Base-by-base conservation (phyloP, 2,888 invertebrate species). In the Eristalis intricaria region DNA sequence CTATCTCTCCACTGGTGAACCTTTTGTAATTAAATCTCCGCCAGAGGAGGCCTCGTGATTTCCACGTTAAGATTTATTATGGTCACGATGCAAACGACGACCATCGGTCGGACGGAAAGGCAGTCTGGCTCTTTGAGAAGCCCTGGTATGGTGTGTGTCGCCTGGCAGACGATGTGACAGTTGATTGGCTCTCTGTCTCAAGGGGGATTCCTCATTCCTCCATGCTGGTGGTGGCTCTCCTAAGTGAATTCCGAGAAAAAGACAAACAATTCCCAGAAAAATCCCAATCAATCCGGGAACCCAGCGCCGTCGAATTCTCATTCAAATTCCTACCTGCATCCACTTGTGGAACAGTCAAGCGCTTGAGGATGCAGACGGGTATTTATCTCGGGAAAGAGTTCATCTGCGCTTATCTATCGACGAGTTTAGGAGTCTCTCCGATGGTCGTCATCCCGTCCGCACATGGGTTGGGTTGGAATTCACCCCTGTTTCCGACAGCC, bases 1-100 rank as follows among this genome's bases (percentile, higher is more conserved):
- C 70, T 66, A 74, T 86, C 78, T 71, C 61, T 61, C 43, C n/a
- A 73, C 60, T 74, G 74, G 83, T 84, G 84, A 84, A 84, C 87
- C 87, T 84, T 87, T 84, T 87, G 87, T 87, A 87, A 87, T 84
- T 79, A 87, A 87, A 87, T 87, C 84, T 79, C 65, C 71, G 43
- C 56, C 64, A 69, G 60, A 19, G 86, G 78, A 83, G 74, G 70
- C 60, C 79, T 87, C 71, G 79, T 83, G 83, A 86, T 78, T 86
- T 86, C 83, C 78, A 22, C 75, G 87, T 84, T 84, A 73, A 84
- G 84, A 87, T 87, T 87, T 84, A 87, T 87, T 87, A 66, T 19
- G 79, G 77, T 74, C 77, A 70, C 77, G 69, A 29, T 15, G 60
- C 19, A 19, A 56, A n/a, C 60, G 60, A 29, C 13, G 13, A 71